Evolutionary conservation across 2,113 vertebrate species (phyloP).

Genomic region (Speoplatyrhinus poulsoni): DNA sequence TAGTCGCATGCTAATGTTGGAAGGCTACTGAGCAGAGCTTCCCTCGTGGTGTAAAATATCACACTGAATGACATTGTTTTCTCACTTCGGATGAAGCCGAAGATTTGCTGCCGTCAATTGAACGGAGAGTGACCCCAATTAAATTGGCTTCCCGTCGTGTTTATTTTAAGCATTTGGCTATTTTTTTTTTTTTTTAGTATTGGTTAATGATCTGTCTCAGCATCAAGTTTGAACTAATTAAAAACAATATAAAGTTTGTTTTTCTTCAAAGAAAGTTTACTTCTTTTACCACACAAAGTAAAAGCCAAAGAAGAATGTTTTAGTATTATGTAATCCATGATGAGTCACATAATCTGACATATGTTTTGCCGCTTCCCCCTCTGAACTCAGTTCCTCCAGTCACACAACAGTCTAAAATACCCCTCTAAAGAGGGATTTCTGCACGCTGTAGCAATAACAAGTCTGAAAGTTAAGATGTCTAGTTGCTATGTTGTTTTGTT

Average conservation of each 20-base stretch:
- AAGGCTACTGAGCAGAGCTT: slow-evolving; percentile 30
- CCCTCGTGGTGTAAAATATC: slow-evolving; percentile 60
- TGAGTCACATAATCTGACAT: slow-evolving; percentile 5
- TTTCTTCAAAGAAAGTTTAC: slow-evolving; percentile 3
- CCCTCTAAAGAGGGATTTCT: slow-evolving; percentile 34
- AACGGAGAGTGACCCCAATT: slow-evolving; percentile 50
- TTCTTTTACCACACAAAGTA: no score
- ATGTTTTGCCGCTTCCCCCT: slow-evolving; percentile 13
- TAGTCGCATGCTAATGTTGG: slow-evolving; percentile 63
- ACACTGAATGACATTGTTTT: slow-evolving; percentile 60
- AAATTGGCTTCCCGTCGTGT: slow-evolving; percentile 8
- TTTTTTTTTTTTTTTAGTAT: no score
- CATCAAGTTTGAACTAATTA: neutral
- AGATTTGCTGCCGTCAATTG: slow-evolving; percentile 53
- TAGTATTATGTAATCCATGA: slow-evolving; percentile 5
- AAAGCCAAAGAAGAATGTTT: neutral
- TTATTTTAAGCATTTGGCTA: no score
- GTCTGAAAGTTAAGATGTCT: slow-evolving; percentile 41
- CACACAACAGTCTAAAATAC: slow-evolving; percentile 36
- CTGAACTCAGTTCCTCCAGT: slow-evolving; percentile 35
- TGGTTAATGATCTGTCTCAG: no score
- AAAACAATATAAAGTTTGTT: neutral
- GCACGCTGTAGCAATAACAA: slow-evolving; percentile 35
- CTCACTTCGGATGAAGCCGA: slow-evolving; percentile 46
- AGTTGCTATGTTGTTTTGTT: slow-evolving; percentile 79